Evolutionary conservation across 1,140 invertebrate genomes (phyloP).

Genomic region (Lepidurus couesii): DNA sequence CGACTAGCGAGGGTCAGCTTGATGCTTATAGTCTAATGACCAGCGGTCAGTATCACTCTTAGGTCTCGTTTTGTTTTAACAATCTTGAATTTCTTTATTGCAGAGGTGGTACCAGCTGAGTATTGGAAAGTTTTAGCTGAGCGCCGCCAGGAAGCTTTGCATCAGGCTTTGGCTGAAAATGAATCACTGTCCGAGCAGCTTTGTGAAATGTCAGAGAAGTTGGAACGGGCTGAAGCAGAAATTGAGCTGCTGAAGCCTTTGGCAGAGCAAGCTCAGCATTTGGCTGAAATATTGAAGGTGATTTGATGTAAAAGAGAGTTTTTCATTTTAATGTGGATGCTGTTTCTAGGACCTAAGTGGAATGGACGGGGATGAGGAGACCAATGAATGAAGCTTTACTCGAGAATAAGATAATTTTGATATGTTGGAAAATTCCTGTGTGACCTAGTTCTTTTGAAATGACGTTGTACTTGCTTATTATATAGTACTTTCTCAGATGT

Average conservation of each 20-base stretch:
- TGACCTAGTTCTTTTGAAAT: too few species aligned
- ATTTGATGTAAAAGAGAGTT: neutral
- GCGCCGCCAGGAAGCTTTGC: neutral
- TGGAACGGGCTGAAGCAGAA: slow-evolving; percentile 16
- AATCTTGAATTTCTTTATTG: neutral
- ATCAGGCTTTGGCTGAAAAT: slow-evolving; percentile 24
- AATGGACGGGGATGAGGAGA: neutral
- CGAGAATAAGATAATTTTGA: neutral
- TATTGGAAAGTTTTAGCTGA: slow-evolving; percentile 28
- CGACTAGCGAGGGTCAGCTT: neutral
- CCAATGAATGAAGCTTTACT: neutral
- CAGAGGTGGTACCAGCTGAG: slow-evolving; percentile 17
- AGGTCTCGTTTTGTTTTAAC: neutral
- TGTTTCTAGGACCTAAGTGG: neutral
- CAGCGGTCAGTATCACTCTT: neutral
- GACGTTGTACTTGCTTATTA: too few species aligned
- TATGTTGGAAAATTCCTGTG: neutral
- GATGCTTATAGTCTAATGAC: slow-evolving; percentile 24
- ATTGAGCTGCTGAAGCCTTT: slow-evolving; percentile 18
- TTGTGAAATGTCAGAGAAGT: neutral
- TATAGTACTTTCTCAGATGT: too few species aligned
- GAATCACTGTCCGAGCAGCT: neutral
- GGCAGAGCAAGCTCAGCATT: slow-evolving; percentile 29
- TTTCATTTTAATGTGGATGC: neutral
- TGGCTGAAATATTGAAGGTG: slow-evolving; percentile 28